A percentile compares a stretch with the other conserved stretches of the same genome.
Evolutionary conservation across 2,797 vertebrate species (phyloP).

Genomic region (Myiotriccus ornatus): DNA sequence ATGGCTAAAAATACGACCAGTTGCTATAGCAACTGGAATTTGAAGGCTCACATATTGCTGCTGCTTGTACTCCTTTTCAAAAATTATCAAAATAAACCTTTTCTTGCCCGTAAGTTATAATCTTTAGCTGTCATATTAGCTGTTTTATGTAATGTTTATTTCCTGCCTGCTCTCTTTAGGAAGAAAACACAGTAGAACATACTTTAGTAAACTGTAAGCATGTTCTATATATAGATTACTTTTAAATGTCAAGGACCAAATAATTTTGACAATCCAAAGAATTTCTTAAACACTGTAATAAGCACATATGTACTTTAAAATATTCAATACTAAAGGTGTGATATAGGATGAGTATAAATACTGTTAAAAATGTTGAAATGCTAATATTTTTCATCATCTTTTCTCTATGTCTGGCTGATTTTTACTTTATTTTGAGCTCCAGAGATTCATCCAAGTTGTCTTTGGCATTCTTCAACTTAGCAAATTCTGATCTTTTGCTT

Average conservation of each 20-base stretch:
- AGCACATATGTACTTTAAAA: background rate
- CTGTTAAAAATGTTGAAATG: background rate
- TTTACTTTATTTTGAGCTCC: background rate
- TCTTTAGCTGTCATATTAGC: background rate
- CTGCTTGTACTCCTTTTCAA: constrained; percentile 20
- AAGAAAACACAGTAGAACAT: background rate
- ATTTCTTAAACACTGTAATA: background rate
- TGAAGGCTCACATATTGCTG: background rate
- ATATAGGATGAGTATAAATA: background rate
- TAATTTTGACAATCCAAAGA: background rate
- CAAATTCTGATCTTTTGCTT: background rate
- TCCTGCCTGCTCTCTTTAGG: background rate
- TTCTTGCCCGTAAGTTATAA: background rate
- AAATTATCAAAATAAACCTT: constrained; percentile 4
- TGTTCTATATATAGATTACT: background rate
- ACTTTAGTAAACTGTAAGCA: background rate
- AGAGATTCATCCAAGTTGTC: background rate
- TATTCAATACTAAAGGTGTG: background rate
- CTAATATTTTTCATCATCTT: background rate
- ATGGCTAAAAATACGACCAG: constrained; percentile 56
- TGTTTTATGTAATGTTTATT: background rate
- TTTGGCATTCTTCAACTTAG: background rate
- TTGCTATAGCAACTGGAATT: constrained; percentile 60
- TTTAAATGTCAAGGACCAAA: background rate
- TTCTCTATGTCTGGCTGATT: background rate